Evolutionary conservation across 64 coral and sea anemone genomes (phyloP).

Genomic region (Porites australiensis): DNA sequence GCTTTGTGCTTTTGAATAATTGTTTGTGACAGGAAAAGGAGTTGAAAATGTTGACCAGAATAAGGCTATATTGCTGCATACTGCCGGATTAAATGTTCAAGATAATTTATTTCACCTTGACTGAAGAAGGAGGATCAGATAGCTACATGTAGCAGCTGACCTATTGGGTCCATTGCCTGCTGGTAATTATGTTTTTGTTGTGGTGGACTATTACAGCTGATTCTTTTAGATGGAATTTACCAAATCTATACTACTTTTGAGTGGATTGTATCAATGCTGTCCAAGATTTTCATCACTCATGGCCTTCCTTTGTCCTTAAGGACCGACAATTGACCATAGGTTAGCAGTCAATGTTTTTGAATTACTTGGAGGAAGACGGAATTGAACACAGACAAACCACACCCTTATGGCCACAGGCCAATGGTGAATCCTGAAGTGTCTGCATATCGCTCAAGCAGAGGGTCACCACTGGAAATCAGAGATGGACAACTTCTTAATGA

Average conservation of each 20-base stretch:
- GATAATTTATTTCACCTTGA: conserved; percentile 54
- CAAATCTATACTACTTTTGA: conserved; percentile 37
- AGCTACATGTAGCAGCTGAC: conserved; percentile 53
- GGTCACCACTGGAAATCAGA: not conserved
- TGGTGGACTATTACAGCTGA: not conserved
- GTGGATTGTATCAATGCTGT: conserved; percentile 51
- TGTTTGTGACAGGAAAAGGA: too few relatives aligned
- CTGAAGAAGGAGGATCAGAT: conserved; percentile 27
- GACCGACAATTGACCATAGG: conserved; percentile 50
- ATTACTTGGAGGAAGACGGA: conserved; percentile 29
- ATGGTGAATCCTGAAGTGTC: not conserved
- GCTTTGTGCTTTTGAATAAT: too few relatives aligned
- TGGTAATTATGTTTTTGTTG: conserved; percentile 54
- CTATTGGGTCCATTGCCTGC: conserved; percentile 62
- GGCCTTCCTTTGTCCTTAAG: conserved; percentile 50
- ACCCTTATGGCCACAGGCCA: conserved; percentile 37
- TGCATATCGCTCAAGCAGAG: too few relatives aligned
- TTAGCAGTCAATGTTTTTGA: conserved; percentile 34
- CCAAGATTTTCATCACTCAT: conserved; percentile 53
- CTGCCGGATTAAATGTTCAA: conserved; percentile 41
- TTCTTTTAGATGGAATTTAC: conserved; percentile 43
- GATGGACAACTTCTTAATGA: not conserved
- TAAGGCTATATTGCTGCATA: conserved; percentile 49
- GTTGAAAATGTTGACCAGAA: not conserved
- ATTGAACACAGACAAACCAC: conserved; percentile 53